Base-by-base conservation (phyloP, 2,113 vertebrate species). In the Phylloscopus trochilus region DNA sequence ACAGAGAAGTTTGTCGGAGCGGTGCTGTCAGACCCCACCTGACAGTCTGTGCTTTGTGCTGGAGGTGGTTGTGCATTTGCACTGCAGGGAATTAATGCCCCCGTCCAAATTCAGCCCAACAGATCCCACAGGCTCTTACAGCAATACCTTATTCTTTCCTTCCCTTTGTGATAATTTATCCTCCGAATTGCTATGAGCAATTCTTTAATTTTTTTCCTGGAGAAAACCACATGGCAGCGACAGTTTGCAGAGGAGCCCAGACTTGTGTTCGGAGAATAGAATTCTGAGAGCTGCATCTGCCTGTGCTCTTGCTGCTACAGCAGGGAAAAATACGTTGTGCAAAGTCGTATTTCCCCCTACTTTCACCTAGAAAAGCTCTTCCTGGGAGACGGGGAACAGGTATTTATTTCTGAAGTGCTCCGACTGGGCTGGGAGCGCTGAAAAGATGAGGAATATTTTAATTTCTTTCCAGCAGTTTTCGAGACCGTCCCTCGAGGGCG, bases 321-420 rank as follows among this genome's bases (percentile, higher is more conserved):
- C 13, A 5, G 58, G 27, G 14, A 37, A 22, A 26, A 20, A 15
- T 3, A 4, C 3, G 2, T 47, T 1, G 0, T 1, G 19, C 14
- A 1, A 28, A 33, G 27, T 7, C 4, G 0, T 11, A 3, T 46
- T 68, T 53, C 12, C 22, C 49, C 5, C 33, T 17, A 10, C 10
- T 55, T 59, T n/a, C 64, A 20, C 18, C 21, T 27, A 2, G n/a
- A 37, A 26, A 2, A 18, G 15, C 3, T 17, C 27, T 67, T 55
- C 27, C 73, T 11, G 35, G 15, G 20, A 30, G 6, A 8, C 1
- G 0, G 24, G 22, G 46, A n/a, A 1, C 17, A 15, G 41, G 1
- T 19, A 7, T 4, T 60, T 43, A 7, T 17, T 37, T 30, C 20
- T 35, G 12, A 2, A 1, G 22, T 4, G 7, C 44, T 73, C 39